phyloP scores from a whole-genome alignment of 2,113 vertebrate genomes.

The Grantiella picta region DNA sequence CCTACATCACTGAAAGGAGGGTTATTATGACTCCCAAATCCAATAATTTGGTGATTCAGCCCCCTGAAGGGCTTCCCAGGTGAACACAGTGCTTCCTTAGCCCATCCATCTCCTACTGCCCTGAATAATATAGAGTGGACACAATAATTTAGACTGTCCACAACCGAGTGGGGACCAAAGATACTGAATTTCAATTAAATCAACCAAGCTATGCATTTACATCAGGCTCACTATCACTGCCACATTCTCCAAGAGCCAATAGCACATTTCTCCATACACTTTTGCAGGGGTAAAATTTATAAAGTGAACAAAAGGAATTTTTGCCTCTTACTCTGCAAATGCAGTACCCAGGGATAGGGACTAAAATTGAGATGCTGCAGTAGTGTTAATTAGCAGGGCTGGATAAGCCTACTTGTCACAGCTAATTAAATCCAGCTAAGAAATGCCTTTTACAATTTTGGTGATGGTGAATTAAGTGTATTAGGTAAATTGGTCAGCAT shows the following conservation, averaged over 20 bases:
- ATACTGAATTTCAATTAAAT: too few species aligned
- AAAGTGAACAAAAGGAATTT: background rate
- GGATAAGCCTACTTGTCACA: background rate
- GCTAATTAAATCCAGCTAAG: background rate
- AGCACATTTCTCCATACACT: background rate
- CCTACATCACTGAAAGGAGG: too few species aligned
- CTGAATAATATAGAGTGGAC: too few species aligned
- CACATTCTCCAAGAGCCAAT: too few species aligned
- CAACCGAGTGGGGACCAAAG: too few species aligned
- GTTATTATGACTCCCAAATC: too few species aligned
- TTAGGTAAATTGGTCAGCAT: background rate
- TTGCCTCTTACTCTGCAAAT: background rate
- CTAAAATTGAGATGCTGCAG: background rate
- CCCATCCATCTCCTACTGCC: too few species aligned
- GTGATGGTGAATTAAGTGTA: background rate
- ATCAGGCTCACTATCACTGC: background rate
- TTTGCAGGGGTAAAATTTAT: background rate
- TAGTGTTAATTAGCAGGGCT: background rate
- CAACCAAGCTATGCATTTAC: background rate
- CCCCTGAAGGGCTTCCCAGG: too few species aligned
- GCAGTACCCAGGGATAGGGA: background rate
- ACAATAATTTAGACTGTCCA: too few species aligned
- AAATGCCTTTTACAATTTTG: background rate
- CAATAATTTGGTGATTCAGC: too few species aligned
- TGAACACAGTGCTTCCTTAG: too few species aligned